A percentile compares a stretch with the other conserved stretches of the same genome.
Conservation (phyloP, 2,113 vertebrate genomes). For the Caloenas nicobarica region DNA sequence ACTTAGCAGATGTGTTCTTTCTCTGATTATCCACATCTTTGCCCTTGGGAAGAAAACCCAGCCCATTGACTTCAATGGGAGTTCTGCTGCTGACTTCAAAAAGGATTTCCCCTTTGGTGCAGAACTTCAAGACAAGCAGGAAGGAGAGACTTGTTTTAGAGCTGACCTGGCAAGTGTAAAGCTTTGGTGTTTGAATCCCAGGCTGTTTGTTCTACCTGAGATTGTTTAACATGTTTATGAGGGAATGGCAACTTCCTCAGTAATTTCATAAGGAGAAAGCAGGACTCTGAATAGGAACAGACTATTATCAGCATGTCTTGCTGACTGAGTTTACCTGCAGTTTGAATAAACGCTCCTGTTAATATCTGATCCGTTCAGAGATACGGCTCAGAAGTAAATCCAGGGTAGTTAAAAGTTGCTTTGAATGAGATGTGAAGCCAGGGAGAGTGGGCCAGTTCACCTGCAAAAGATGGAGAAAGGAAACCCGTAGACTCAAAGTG, state of each 20-base stretch:
- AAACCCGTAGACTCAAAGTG: not conserved
- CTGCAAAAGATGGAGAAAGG: not conserved
- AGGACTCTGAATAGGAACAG: not conserved
- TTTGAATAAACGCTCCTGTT: not conserved
- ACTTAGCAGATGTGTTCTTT: slow-evolving; percentile 16
- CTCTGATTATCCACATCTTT: slow-evolving; percentile 43
- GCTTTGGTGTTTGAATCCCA: slow-evolving; percentile 39
- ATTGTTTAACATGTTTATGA: slow-evolving; percentile 14
- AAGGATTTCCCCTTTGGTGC: slow-evolving; percentile 63
- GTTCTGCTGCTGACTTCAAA: slow-evolving; percentile 55
- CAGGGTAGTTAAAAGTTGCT: not conserved
- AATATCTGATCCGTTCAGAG: not conserved
- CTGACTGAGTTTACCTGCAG: not conserved
- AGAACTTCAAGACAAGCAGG: slow-evolving; percentile 64
- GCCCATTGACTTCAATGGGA: slow-evolving; percentile 51
- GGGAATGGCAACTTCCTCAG: slow-evolving; percentile 7
- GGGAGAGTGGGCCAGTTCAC: not conserved
- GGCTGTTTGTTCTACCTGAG: slow-evolving; percentile 33
- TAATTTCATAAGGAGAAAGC: slow-evolving; percentile 1
- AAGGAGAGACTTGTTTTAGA: slow-evolving; percentile 54
- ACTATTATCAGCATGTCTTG: not conserved
- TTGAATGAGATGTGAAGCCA: not conserved
- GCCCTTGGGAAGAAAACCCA: slow-evolving; percentile 60
- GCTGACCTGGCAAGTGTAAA: slow-evolving; percentile 49
- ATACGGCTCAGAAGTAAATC: not conserved